A percentile compares a stretch with the other conserved stretches of the same genome.
Evolutionary conservation across 2,113 vertebrate genomes (phyloP).

Genomic region (Dascyllus trimaculatus): DNA sequence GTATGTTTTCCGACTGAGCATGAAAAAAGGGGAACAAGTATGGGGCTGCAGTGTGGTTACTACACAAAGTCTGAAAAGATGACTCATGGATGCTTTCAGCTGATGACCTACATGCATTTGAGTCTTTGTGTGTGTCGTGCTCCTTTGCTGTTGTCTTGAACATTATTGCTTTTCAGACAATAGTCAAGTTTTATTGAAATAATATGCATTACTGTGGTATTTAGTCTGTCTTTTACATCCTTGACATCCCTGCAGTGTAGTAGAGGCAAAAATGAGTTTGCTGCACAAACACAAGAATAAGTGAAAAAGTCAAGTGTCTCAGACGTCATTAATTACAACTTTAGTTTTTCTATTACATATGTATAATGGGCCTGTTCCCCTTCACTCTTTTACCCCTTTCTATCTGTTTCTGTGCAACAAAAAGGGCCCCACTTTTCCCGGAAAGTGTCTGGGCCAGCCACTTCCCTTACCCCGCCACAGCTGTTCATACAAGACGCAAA

Average conservation of each 20-base stretch:
- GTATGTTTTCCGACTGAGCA: neutral
- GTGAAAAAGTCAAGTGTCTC: no score
- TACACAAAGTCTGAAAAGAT: conserved; percentile 36
- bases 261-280: neutral
- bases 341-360: neutral
- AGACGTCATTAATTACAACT: no score
- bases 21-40: neutral
- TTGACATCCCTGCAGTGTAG: neutral
- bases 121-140: neutral
- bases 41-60: neutral
- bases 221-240: neutral
- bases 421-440: conserved; percentile 48
- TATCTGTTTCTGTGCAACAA: neutral
- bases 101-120: conserved; percentile 50
- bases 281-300: neutral
- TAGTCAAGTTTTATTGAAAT: neutral
- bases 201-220: neutral
- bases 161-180: neutral
- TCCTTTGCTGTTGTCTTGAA: conserved; percentile 8
- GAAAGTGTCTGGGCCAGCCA: conserved; percentile 61
- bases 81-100: conserved; percentile 35
- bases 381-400: neutral
- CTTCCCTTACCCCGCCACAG: conserved; percentile 64
- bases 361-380: neutral
- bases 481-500: conserved; percentile 79